Base-by-base conservation (phyloP, 1,140 invertebrate genomes). In the Agrypnia vestita region DNA sequence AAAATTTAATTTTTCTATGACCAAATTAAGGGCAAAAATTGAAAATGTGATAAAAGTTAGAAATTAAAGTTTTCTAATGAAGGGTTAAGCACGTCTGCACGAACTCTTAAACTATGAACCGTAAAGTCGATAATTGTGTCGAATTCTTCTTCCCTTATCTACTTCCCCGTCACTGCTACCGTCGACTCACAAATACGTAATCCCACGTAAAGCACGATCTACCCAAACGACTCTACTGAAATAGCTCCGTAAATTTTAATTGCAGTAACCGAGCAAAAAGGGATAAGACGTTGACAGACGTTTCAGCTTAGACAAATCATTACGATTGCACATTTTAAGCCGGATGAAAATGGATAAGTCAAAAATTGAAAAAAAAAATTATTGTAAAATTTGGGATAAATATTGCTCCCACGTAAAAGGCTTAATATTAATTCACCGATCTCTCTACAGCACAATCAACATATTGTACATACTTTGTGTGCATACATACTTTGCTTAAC, bases 41-140 rank as follows among this genome's bases (percentile, higher is more conserved):
- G 25, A 35, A 35, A 35, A 35, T 35, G 25, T 35, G 6, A 35
- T 35, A 35, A 35, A 35, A 35, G 25, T 35, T 35, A 35, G 25
- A 35, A 35, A 35, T 1, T 6, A 6, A 35, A 35, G 25, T 35
- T 35, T 6, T 1, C 25, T 35, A 35, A 35, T 35, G 25, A 35
- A 11, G 15, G 61, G 35, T 64, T 43, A 35, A 64, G 61, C 61
- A 13, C 25, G 35, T 64, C 25, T 64, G 61, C 67, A 71, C 67
- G 67, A 51, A 12, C 8, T 56, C 25, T 56, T 25, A 53, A 56
- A 74, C 51, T 51, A 17, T 74, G 15, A 51, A 1, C 71, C 71
- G 71, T 74, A 15, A 71, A 55, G 21, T 35, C 51, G 51, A 74
- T 74, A 74, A 74, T 74, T 74, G 51, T 56, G 47, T 74, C 35